Base-by-base conservation (phyloP, 2,113 vertebrate genomes). In the Epinephelus fuscoguttatus region DNA sequence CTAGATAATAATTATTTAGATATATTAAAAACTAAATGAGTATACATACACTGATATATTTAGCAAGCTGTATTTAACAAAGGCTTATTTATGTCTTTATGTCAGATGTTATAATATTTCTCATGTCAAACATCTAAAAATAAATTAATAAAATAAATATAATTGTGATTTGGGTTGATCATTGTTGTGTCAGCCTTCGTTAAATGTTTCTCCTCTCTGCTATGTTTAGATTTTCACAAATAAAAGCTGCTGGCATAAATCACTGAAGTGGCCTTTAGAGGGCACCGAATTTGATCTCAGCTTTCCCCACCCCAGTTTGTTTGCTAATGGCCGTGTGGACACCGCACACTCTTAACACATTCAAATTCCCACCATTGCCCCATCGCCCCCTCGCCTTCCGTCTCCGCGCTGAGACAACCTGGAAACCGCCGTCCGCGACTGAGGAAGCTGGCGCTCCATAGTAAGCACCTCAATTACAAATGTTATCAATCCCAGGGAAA, bases 391-490 rank as follows among this genome's bases (percentile, higher is more conserved):
- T 61, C 17, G 33, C 66, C 68, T 75, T 57, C 49, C 13, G 2
- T 61, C 53, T 78, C 71, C 12, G 30, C 57, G 1, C 76, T 81
- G 84, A 84, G 85, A 91, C 70, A 91, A 90, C 86, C 84, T 92
- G 85, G 84, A 93, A 91, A 89, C 89, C 69, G 86, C 69, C 71
- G 47, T 67, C 68, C 50, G 62, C 78, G 74, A 78, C 73, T 37
- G 62, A 90, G 75, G 84, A 88, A 89, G 85, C 88, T 90, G 86
- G 90, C 81, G 88, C 85, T 89, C 59, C 91, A 85, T 85, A 84
- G 82, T 83, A 88, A 94, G 85, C 69, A 89, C 91, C 82, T 90
- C 91, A 88, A 91, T 93, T 93, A 92, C 92, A 91, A 94, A 95
- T 89, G 90, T 94, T 94, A 90, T 94, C 91, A 89, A 74, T 93